Evolutionary conservation across 2,113 vertebrate species (phyloP), one percentile per base, ranked within the genome.

Genomic region (Gobiocypris rarus): DNA sequence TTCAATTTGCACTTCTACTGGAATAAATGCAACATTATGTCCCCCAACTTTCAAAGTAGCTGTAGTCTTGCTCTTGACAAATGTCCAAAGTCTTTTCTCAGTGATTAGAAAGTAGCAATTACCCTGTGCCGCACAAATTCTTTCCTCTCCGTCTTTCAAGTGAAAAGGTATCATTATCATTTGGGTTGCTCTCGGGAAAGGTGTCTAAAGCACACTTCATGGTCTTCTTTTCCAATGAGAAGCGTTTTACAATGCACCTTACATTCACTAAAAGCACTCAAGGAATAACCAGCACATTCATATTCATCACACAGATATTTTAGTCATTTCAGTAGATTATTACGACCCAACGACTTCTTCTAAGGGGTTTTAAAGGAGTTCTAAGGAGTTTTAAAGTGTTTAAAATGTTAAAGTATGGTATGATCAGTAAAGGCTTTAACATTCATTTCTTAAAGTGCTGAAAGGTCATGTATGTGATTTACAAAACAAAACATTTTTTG

Each of bases 131-230:
- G 9, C 41, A 50, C 59, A 80, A 31, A 50, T 13, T 50, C 9
- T 41, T 45, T 45, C 34, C 56, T 61, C 24, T 45, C 56, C 26
- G 13, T 78, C 10, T 59, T 65, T 80, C 41, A 65, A 50, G 41
- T 65, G 59, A 65, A 80, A 78, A 65, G 59, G 22, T 80, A 50
- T 50, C 58, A 65, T 65, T 65, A 80, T 63, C 41, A 65, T 80
- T 63, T 80, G 41, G 13, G n/a, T 56, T 61, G 5, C 43, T 78
- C 48, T 58, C 7, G 28, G 1, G n/a, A 79, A 80, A 65, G 59
- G 59, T 65, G 77, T 50, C n/a, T 65, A 22, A 28, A 80, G 10
- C 38, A 75, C 13, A 63, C n/a, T 61, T 19, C 8, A 63, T 17
- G 38, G n/a, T 48, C 14, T 74, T 14, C 45, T 26, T 75, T 54